Percentiles rank a stretch among this genome's conserved stretches.
Conservation (phyloP, 1,140 invertebrate species). For the Drosophila rufa region DNA sequence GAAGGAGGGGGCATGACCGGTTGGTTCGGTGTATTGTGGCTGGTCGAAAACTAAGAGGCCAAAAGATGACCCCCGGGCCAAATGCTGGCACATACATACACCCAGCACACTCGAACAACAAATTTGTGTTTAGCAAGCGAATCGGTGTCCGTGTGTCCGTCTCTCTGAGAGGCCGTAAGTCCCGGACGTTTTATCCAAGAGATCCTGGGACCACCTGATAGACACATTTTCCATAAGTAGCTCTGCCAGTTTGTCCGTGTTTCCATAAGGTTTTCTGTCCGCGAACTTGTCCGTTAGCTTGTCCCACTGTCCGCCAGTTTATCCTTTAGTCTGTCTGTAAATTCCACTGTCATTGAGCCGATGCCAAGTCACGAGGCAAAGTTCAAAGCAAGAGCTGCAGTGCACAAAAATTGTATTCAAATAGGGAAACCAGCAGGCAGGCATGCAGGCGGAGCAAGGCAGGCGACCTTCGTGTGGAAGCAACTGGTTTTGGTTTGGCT, state of each 20-base stretch:
- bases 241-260: too few species aligned
- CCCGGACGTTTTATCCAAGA: neutral
- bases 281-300: too few species aligned
- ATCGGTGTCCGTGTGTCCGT: constrained; percentile 27
- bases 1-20: constrained; percentile 52
- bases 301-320: neutral
- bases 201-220: too few species aligned
- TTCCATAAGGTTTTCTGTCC: neutral
- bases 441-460: constrained; percentile 8
- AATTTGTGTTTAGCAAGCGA: constrained; percentile 57
- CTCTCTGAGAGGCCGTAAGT: neutral
- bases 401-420: constrained; percentile 61
- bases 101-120: constrained; percentile 34
- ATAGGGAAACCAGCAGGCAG: constrained; percentile 35
- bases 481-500: constrained; percentile 68
- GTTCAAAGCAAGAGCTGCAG: constrained; percentile 69
- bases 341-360: constrained; percentile 28
- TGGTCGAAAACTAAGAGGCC: constrained; percentile 64
- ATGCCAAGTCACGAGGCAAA: constrained; percentile 62
- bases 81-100: constrained; percentile 15
- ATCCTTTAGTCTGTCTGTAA: neutral
- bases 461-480: constrained; percentile 68
- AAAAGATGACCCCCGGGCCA: constrained; percentile 46
- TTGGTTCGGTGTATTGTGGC: constrained; percentile 59
- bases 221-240: neutral